Percentiles rank a stretch among this genome's conserved stretches.
These are phyloP conservation scores for Poeciliopsis paucimaculata DNA, from an alignment of 2,797 vertebrate species.

Conservation along the genomic window DNA sequence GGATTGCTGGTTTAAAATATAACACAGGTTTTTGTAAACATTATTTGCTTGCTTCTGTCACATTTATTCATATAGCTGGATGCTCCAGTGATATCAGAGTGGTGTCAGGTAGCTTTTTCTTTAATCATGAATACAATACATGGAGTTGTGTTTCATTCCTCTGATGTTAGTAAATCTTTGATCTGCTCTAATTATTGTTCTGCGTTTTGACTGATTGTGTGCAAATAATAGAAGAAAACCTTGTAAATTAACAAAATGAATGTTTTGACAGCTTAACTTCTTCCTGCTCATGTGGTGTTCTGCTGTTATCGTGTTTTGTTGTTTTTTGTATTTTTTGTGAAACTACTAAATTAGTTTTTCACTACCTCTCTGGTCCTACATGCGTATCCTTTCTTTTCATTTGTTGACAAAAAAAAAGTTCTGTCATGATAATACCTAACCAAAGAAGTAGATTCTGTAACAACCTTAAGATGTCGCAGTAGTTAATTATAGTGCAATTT, in stretches of 20 bases:
- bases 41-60: neutral
- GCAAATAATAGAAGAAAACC: neutral
- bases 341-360: neutral
- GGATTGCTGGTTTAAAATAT: conserved; percentile 5
- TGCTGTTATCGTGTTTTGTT: neutral
- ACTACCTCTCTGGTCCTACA: neutral
- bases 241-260: neutral
- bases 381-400: too few relatives aligned
- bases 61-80: neutral
- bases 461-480: neutral
- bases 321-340: neutral
- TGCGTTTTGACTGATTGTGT: neutral
- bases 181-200: neutral
- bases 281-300: neutral
- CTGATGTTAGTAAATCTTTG: neutral
- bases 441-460: neutral
- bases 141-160: neutral
- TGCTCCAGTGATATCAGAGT: neutral
- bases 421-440: neutral
- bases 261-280: neutral
- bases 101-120: neutral
- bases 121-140: neutral
- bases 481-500: neutral
- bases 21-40: conserved; percentile 33
- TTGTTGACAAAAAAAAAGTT: neutral